Base-by-base conservation (phyloP, 2,888 invertebrate genomes). In the Autographa gamma region DNA sequence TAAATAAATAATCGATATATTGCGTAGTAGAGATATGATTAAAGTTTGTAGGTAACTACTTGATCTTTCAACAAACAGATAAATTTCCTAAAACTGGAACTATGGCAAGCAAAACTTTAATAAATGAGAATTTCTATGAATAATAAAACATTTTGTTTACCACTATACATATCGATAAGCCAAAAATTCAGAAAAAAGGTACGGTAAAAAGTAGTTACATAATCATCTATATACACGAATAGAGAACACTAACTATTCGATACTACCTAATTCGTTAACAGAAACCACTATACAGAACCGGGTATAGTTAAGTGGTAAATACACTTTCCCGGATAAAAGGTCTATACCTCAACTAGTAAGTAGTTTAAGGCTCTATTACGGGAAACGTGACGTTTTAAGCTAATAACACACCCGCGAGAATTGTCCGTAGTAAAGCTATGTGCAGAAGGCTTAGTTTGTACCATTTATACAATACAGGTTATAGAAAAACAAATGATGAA, bases 381-480 rank as follows among this genome's bases (percentile, higher is more conserved):
- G 71, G 56, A 71, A 62, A 85, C 84, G 84, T 85, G 84, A 84
- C 77, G 74, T 82, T 83, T 79, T 82, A 82, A 81, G 82, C 79
- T 82, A 73, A 82, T 80, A 79, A 80, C 80, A 73, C 63, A 66
- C 79, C 58, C 78, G 63, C 66, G 74, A 68, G 74, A 66, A 41
- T 48, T 11, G 25, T 41, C 0, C 18, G 13, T 16, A 32, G 38
- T 19, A 3, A 56, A 18, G 13, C 0, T 0, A 7, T 0, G 4
- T 56, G 2, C 63, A 77, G 77, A 77, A 77, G 77, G 31, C 32
- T 18, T 25, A 31, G 16, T 31, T 7, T 9, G 54, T 13, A 19
- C 54, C 11, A 19, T 52, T 6, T 13, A 13, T n/a, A n/a, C n/a
- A 48, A 43, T 16, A 43, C 2, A 14, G 14, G 34, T 8, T n/a